phyloP scores from a whole-genome alignment of 2,797 vertebrate species.

The Lithobates pipiens region DNA sequence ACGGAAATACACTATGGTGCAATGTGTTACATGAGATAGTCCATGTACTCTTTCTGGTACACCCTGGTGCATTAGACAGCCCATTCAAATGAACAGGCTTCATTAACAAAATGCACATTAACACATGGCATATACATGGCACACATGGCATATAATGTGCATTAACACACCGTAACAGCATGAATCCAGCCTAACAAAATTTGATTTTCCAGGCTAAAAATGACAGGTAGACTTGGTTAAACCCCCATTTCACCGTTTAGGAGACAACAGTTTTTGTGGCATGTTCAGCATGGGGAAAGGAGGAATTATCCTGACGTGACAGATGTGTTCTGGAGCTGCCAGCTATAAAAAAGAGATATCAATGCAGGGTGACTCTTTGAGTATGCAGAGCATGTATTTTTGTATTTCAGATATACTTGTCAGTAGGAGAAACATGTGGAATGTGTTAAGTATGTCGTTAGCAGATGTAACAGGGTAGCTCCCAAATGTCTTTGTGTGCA shows the following conservation, averaged over 20 bases:
- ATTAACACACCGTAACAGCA: background rate
- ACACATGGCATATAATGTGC: too few species aligned
- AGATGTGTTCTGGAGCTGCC: background rate
- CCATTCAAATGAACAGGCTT: background rate
- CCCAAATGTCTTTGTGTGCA: constrained; percentile 1
- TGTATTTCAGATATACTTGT: constrained; percentile 2
- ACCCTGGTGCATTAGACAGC: background rate
- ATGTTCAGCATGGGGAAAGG: background rate
- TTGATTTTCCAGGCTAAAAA: background rate
- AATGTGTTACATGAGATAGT: background rate
- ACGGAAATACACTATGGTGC: background rate
- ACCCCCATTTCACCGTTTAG: background rate
- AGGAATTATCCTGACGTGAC: background rate
- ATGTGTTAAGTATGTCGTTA: constrained; percentile 18
- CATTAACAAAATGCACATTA: background rate
- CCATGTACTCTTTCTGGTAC: too few species aligned
- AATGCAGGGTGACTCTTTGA: background rate
- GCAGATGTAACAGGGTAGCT: background rate
- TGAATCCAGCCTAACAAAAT: background rate
- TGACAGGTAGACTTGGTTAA: background rate
- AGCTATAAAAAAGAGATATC: background rate
- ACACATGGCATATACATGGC: too few species aligned
- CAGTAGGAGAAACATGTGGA: background rate
- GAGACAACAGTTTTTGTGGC: background rate
- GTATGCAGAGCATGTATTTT: background rate